phyloP scores from a whole-genome alignment of 1,140 invertebrate genomes.

The Xylocopa sonorina region DNA sequence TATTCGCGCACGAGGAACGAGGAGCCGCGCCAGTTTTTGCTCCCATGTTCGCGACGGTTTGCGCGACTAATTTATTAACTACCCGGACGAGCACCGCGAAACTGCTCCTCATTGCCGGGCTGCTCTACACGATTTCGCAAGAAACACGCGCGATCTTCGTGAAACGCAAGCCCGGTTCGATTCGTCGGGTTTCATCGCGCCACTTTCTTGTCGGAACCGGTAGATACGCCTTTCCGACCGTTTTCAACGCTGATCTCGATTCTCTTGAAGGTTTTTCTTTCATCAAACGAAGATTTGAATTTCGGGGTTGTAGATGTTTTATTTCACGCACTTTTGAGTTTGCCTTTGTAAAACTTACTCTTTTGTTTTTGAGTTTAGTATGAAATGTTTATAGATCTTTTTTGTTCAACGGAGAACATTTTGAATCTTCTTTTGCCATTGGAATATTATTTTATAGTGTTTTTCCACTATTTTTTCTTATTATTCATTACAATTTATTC shows the following conservation, averaged over 20 bases:
- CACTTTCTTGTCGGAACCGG: conserved; percentile 45
- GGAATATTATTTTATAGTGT: too few species aligned
- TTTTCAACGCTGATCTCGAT: neutral
- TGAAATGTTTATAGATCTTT: too few species aligned
- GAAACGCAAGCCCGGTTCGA: conserved; percentile 55
- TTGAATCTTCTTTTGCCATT: too few species aligned
- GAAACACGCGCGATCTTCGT: conserved; percentile 58
- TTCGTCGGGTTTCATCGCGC: conserved; percentile 56
- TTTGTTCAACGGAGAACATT: too few species aligned
- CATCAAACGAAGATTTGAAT: too few species aligned
- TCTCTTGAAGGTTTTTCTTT: neutral
- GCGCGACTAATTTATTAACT: conserved; percentile 67
- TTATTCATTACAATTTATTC: too few species aligned
- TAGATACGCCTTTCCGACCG: neutral
- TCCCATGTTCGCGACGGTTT: conserved; percentile 38
- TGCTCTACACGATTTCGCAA: too few species aligned
- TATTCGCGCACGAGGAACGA: neutral
- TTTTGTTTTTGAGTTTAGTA: too few species aligned
- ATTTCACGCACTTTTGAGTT: too few species aligned
- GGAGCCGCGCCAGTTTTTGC: conserved; percentile 62
- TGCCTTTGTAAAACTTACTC: too few species aligned
- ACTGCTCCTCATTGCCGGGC: conserved; percentile 38
- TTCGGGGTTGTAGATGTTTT: too few species aligned
- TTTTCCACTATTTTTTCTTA: too few species aligned
- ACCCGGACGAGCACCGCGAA: conserved; percentile 54